Conservation (phyloP, 2,888 invertebrate genomes). For the Parelbella ahira region DNA sequence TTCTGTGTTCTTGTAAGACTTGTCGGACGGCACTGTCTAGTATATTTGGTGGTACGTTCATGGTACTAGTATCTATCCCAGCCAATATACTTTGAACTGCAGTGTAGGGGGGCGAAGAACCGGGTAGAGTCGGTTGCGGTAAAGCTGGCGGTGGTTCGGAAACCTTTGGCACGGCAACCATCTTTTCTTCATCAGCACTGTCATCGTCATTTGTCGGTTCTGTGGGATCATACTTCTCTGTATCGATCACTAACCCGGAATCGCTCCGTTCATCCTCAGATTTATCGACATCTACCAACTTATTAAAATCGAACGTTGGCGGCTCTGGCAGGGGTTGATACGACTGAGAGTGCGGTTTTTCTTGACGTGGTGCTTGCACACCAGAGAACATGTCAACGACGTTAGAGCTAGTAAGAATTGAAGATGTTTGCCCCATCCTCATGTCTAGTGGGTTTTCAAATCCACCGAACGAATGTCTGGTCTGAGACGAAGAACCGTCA, state of each 20-base stretch:
- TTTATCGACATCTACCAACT: slow-evolving; percentile 51
- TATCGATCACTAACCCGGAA: slow-evolving; percentile 80
- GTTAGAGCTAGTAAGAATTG: slow-evolving; percentile 50
- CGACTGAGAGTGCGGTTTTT: slow-evolving; percentile 33
- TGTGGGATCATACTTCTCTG: slow-evolving; percentile 80
- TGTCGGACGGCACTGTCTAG: slow-evolving; percentile 60
- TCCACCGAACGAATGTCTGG: slow-evolving; percentile 53
- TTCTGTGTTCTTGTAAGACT: slow-evolving; percentile 60
- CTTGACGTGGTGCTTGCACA: slow-evolving; percentile 64
- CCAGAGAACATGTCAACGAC: slow-evolving; percentile 81
- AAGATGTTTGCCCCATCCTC: slow-evolving; percentile 45
- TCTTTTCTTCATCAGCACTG: slow-evolving; percentile 43
- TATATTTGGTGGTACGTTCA: slow-evolving; percentile 45
- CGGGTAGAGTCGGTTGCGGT: slow-evolving; percentile 17
- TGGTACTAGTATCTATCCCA: slow-evolving; percentile 40
- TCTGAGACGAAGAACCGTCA: slow-evolving; percentile 32
- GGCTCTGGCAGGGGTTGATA: slow-evolving; percentile 54
- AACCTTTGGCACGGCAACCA: slow-evolving; percentile 14
- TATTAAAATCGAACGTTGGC: slow-evolving; percentile 55
- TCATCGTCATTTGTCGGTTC: slow-evolving; percentile 74
- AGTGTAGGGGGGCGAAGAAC: slow-evolving; percentile 28
- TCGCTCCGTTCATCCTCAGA: slow-evolving; percentile 80
- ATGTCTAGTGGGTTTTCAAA: slow-evolving; percentile 62
- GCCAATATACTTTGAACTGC: slow-evolving; percentile 43
- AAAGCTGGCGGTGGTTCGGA: slow-evolving; percentile 18